Evolutionary conservation across 2,113 vertebrate genomes (phyloP).

Genomic region (Tichodroma muraria): DNA sequence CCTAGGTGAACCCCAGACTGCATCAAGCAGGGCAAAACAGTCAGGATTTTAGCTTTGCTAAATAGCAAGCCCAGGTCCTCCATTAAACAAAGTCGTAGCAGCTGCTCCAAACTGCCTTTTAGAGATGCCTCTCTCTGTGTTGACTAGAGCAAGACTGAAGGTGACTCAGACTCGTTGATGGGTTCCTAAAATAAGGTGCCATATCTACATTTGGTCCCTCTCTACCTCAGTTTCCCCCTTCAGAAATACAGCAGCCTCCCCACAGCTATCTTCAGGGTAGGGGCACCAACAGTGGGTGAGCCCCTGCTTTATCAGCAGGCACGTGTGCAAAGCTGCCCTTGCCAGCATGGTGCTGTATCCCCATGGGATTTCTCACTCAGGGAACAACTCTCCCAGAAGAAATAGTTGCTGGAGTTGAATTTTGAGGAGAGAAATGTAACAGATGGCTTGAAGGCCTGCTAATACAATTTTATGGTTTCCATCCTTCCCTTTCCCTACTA

Average conservation of each 20-base stretch:
- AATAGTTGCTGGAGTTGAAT: not conserved
- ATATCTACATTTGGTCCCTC: not conserved
- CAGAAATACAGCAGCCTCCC: not conserved
- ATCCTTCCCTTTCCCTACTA: not conserved
- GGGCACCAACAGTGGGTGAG: rapidly evolving
- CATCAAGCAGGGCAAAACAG: not conserved
- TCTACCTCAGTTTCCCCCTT: not conserved
- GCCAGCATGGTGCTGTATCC: not conserved
- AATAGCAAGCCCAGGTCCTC: not conserved
- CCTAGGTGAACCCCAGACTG: not conserved
- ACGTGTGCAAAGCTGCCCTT: not conserved
- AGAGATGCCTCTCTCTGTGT: not conserved
- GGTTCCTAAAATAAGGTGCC: not conserved
- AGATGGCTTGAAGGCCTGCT: not conserved
- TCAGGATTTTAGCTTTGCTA: not conserved
- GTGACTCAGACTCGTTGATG: rapidly evolving
- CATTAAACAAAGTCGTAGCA: not conserved
- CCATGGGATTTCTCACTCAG: not conserved
- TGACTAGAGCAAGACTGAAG: not conserved
- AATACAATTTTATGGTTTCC: not conserved
- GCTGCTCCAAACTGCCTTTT: not conserved
- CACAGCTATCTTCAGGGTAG: not conserved
- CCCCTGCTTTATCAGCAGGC: not conserved
- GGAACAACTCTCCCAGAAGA: not conserved
- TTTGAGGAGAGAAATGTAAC: not conserved